Base-by-base conservation (phyloP, 1,140 invertebrate species). In the Harpegnathos saltator region DNA sequence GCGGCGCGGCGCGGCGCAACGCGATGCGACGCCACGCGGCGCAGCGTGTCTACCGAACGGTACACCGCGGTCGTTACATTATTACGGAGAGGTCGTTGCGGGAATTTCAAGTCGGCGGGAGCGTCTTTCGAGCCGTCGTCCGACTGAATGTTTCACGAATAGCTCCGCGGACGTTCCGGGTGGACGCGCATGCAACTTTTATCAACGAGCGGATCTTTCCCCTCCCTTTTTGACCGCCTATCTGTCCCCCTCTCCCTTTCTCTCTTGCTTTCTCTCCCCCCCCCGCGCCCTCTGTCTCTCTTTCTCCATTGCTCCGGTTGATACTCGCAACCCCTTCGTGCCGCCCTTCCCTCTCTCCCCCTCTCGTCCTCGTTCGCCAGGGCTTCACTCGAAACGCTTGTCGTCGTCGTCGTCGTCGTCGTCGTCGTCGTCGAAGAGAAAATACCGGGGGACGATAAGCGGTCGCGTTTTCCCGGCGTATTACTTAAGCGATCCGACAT, bases 171-270 rank as follows among this genome's bases (percentile, higher is more conserved):
- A 84, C 78, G 66, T 83, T 85, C 61, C 85, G 82, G 63, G 83
- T 86, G 87, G 82, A 82, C 89, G 83, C 82, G 78, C 75, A 85
- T 90, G 82, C 89, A 89, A 89, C 83, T 90, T 90, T 90, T 80
- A 90, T 86, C 78, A 86, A 72, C 83, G 62, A 74, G 75, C 75
- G 26, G 58, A 66, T 85, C 75, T 80, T 80, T 58, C 54, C 66
- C 52, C 38, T 44, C 38, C 52, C 65, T 80, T 69, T 80, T 80
- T 69, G 65, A 80, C 52, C 75, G 52, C 29, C 58, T 50, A 19
- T 29, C 52, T 24, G 24, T 33, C 54, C 80, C 58, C 5, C 26
- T 29, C 22, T 38, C 5, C 33, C 14, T 63, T 56, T 75, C 58
- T 4, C 71, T 80, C 33, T 14, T 29, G 3, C 44, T 54, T 26